A percentile compares a stretch with the other conserved stretches of the same genome.
Conservation (phyloP, 2,113 vertebrate genomes). For the Tamias sibiricus region DNA sequence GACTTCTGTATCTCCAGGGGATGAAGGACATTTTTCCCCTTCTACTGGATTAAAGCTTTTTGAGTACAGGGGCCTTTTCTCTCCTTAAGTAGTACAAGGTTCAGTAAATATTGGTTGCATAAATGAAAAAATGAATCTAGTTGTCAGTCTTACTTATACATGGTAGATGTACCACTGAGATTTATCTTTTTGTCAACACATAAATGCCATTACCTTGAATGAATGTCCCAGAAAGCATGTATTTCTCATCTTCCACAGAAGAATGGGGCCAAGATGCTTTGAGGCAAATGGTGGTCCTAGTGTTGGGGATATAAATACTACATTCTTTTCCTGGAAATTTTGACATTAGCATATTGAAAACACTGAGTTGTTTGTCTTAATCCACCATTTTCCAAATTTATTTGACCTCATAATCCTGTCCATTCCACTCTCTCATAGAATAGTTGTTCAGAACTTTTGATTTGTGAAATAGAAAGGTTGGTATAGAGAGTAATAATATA, state of each 20-base stretch:
- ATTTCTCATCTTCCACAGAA: background rate
- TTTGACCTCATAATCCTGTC: background rate
- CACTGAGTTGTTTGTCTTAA: background rate
- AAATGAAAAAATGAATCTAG: slow-evolving; percentile 44
- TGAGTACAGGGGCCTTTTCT: slow-evolving; percentile 22
- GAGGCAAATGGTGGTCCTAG: background rate
- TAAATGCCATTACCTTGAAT: slow-evolving; percentile 53
- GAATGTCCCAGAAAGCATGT: slow-evolving; percentile 36
- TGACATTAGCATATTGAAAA: slow-evolving; percentile 28
- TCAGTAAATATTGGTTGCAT: slow-evolving; percentile 39
- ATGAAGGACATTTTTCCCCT: slow-evolving; percentile 42
- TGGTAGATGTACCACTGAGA: slow-evolving; percentile 21
- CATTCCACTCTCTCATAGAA: background rate
- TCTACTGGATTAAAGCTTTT: background rate
- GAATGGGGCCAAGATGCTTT: background rate
- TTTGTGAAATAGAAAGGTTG: background rate
- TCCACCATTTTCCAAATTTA: background rate
- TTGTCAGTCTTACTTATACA: slow-evolving; percentile 50
- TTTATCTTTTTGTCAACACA: slow-evolving; percentile 49
- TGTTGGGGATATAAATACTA: background rate
- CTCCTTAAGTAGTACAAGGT: background rate
- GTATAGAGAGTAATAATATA: background rate
- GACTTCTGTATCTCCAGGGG: slow-evolving; percentile 42
- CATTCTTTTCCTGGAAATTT: slow-evolving; percentile 43
- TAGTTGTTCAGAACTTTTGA: slow-evolving; percentile 8